Base-by-base conservation (phyloP, 2,113 vertebrate species). In the Oryzias celebensis region DNA sequence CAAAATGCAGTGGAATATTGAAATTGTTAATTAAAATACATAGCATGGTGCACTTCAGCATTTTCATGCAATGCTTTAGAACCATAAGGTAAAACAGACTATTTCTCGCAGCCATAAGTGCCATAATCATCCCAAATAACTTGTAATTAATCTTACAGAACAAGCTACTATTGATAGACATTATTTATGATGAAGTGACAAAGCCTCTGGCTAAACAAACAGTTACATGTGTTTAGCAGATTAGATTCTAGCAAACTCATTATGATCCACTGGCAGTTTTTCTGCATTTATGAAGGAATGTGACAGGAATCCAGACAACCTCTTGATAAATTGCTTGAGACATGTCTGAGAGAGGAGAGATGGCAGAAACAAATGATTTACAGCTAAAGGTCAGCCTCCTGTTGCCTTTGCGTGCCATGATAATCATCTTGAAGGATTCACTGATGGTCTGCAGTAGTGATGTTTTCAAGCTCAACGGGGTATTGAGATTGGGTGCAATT, bases 301-400 rank as follows among this genome's bases (percentile, higher is more conserved):
- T 62, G 59, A 59, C 65, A 17, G 22, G 24, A 18, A 67, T 68
- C n/a, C 23, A 28, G 58, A 31, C 12, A 22, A 49, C 50, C 22
- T 42, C 58, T 44, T 64, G 67, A 72, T 53, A 58, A 60, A 62
- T 68, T 14, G 47, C 26, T 16, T 41, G 10, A 5, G 36, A 60
- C 24, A 10, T 20, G 31, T 51, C 44, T 26, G 58, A 8, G 13
- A 26, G 49, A 56, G 1, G 8, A 65, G 51, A 56, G 4, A 1
- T 18, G 2, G 46, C 49, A 31, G 18, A 63, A 63, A 62, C 36
- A 54, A 69, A 68, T 74, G 59, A 42, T 55, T 20, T 26, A 22
- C 7, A 23, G n/a, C n/a, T 48, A 50, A 73, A 85, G 62, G 63
- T 79, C 73, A 66, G 5, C 23, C 43, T 60, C 36, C 42, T 43